phyloP scores from a whole-genome alignment of 2,797 vertebrate species.

The Champsocephalus gunnari region DNA sequence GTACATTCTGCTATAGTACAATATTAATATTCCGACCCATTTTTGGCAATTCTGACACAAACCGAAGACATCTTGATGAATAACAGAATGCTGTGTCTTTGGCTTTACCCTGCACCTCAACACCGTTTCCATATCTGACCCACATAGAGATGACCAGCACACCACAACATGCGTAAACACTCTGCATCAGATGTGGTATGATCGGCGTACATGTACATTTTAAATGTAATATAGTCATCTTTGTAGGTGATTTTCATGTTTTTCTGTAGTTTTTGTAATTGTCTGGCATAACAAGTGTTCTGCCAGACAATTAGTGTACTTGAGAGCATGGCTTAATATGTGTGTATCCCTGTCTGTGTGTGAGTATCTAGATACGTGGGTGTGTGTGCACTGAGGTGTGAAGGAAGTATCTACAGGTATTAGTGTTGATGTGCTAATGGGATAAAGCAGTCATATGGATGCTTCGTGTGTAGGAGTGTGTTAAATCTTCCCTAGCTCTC shows the following conservation, averaged over 20 bases:
- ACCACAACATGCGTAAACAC: neutral
- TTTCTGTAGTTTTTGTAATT: too few relatives aligned
- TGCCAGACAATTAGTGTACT: neutral
- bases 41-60: neutral
- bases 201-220: neutral
- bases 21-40: neutral
- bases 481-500: constrained; percentile 12
- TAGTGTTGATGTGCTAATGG: constrained; percentile 9
- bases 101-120: neutral
- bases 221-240: neutral
- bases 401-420: constrained; percentile 25
- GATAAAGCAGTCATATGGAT: constrained; percentile 27
- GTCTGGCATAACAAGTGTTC: neutral
- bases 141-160: neutral
- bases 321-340: neutral
- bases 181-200: neutral
- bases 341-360: neutral
- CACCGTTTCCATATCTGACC: constrained; percentile 1
- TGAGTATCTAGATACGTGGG: constrained; percentile 16
- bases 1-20: too few relatives aligned
- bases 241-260: neutral
- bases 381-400: neutral
- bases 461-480: constrained; percentile 39
- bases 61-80: neutral
- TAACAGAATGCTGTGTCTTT: constrained; percentile 14